Conservation (phyloP, 2,888 invertebrate species). For the Alcis repandata region DNA sequence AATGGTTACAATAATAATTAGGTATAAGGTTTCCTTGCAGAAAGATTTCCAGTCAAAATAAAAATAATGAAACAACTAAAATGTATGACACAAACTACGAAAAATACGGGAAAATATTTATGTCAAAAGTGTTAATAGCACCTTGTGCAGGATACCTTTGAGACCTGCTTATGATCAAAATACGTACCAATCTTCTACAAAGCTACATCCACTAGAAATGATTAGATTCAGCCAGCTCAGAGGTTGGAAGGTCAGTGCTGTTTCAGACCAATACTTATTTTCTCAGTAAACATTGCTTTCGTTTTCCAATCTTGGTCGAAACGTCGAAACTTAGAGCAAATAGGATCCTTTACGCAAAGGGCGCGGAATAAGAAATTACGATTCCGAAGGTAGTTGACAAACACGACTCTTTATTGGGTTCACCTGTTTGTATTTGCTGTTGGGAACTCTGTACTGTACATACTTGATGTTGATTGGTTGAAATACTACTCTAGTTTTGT, state of each 20-base stretch:
- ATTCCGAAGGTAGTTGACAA: constrained; percentile 53
- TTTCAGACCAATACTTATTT: constrained; percentile 20
- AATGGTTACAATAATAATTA: no score
- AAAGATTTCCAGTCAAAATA: no score
- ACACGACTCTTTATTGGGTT: constrained; percentile 52
- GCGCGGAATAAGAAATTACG: constrained; percentile 45
- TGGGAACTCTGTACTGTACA: constrained; percentile 45
- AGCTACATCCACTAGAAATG: not conserved
- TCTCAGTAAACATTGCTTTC: constrained; percentile 27
- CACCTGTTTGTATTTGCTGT: constrained; percentile 60
- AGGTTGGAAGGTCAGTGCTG: constrained; percentile 5
- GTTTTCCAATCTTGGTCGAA: constrained; percentile 43
- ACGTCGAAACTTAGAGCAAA: constrained; percentile 47
- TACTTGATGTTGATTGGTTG: constrained; percentile 59
- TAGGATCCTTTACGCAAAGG: constrained; percentile 35
- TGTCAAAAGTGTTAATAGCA: no score
- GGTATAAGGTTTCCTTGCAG: no score
- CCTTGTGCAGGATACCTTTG: no score
- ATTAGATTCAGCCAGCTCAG: not conserved
- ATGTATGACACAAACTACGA: no score
- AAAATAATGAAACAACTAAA: no score
- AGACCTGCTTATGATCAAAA: no score
- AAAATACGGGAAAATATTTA: no score
- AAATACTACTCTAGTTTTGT: constrained; percentile 51
- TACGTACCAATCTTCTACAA: no score